These are phyloP conservation scores for Carterocephalus palaemon DNA, from an alignment of 2,888 invertebrate genomes.

Conservation along the genomic window DNA sequence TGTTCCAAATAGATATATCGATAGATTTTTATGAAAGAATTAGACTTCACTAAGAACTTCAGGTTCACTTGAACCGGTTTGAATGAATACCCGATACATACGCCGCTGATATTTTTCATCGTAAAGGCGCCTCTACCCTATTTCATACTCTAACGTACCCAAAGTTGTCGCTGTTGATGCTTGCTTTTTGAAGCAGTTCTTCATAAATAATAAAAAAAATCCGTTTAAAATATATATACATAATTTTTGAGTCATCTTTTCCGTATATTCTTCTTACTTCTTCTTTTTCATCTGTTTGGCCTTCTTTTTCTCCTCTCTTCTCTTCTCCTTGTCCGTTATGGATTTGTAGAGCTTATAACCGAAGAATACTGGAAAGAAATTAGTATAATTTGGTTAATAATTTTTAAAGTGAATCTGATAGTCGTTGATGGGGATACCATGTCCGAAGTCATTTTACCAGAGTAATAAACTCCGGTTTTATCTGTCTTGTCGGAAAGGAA, in stretches of 20 bases:
- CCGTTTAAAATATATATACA: not conserved
- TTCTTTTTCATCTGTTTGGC: slow-evolving; percentile 89
- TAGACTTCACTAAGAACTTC: too few species aligned
- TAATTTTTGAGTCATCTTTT: slow-evolving; percentile 28
- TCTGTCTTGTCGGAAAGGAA: too few species aligned
- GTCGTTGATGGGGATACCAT: too few species aligned
- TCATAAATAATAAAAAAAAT: not conserved
- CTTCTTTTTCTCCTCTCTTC: slow-evolving; percentile 89
- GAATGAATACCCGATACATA: too few species aligned
- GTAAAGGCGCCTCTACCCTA: not conserved
- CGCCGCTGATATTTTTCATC: not conserved
- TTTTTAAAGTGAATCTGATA: not conserved
- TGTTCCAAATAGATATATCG: too few species aligned
- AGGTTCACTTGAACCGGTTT: too few species aligned
- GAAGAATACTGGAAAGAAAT: slow-evolving; percentile 86
- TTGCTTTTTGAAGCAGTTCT: not conserved
- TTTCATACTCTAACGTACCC: not conserved
- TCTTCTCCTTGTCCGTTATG: slow-evolving; percentile 85
- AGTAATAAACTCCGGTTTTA: too few species aligned
- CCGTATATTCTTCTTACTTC: slow-evolving; percentile 64
- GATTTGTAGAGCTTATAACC: slow-evolving; percentile 91
- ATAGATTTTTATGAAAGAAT: too few species aligned
- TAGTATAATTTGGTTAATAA: slow-evolving; percentile 9
- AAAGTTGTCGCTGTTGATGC: not conserved
- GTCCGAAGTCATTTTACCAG: too few species aligned